Conservation (phyloP, 1,140 invertebrate genomes). For the Drosophila auraria region DNA sequence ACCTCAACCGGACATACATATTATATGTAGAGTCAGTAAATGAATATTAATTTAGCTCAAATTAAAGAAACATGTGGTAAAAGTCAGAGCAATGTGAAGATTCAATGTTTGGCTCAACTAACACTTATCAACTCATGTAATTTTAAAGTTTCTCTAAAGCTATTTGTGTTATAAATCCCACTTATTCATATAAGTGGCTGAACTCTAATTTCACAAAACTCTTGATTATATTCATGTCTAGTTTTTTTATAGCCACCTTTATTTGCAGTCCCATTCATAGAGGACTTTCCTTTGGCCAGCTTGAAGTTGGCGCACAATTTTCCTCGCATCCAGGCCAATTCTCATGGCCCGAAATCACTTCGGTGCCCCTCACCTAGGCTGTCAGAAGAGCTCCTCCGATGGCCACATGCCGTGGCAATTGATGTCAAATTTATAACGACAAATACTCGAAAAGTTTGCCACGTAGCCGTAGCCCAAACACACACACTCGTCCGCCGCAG, state of each 20-base stretch:
- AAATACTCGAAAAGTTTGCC: conserved; percentile 70
- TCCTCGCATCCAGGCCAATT: conserved; percentile 25
- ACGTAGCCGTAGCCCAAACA: conserved; percentile 48
- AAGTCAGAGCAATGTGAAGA: too few species aligned
- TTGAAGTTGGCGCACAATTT: conserved; percentile 6
- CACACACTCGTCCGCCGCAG: conserved; percentile 32
- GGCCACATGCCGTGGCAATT: conserved; percentile 71
- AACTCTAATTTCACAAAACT: background rate
- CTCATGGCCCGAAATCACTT: conserved; percentile 24
- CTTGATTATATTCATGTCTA: background rate
- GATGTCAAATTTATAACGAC: conserved; percentile 81
- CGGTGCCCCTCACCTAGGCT: conserved; percentile 13
- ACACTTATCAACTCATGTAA: too few species aligned
- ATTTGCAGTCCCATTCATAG: background rate
- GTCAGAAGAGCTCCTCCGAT: conserved; percentile 42
- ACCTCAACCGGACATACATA: too few species aligned
- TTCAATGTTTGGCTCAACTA: too few species aligned
- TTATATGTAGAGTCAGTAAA: too few species aligned
- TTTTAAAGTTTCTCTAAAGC: too few species aligned
- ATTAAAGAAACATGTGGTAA: too few species aligned
- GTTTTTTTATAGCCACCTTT: background rate
- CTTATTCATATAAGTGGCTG: too few species aligned
- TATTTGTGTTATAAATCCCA: too few species aligned
- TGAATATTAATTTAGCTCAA: too few species aligned
- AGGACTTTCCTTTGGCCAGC: background rate